Conservation (phyloP, 1,140 invertebrate genomes). For the Drosophila tropicalis region DNA sequence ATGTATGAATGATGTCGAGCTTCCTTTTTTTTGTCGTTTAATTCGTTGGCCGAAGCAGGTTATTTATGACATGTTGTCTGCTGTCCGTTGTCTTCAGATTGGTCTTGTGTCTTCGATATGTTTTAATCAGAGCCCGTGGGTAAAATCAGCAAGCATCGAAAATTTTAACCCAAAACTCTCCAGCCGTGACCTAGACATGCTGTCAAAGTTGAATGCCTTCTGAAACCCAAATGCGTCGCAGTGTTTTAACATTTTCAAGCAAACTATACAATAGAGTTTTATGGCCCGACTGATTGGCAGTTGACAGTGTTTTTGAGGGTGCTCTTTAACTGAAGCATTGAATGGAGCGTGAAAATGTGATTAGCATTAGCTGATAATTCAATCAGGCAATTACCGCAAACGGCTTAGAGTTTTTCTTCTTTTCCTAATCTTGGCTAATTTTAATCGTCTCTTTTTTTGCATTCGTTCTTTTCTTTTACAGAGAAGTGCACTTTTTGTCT, state of each 20-base stretch:
- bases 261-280: slow-evolving; percentile 54
- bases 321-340: slow-evolving; percentile 65
- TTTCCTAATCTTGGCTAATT: not conserved
- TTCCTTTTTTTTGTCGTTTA: slow-evolving; percentile 23
- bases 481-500: slow-evolving; percentile 80
- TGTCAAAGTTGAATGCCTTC: slow-evolving; percentile 79
- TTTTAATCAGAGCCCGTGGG: slow-evolving; percentile 48
- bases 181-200: slow-evolving; percentile 69
- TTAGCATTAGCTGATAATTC: slow-evolving; percentile 70
- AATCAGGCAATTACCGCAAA: slow-evolving; percentile 58
- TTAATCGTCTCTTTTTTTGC: slow-evolving; percentile 15
- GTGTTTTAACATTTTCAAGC: slow-evolving; percentile 55
- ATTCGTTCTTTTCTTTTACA: slow-evolving; percentile 41
- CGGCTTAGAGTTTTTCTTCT: not conserved
- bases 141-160: slow-evolving; percentile 37
- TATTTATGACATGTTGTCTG: slow-evolving; percentile 1
- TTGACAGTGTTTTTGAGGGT: slow-evolving; percentile 41
- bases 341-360: slow-evolving; percentile 59
- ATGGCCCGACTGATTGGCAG: slow-evolving; percentile 30
- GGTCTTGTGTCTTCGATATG: slow-evolving; percentile 47
- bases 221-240: slow-evolving; percentile 15
- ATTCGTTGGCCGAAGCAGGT: slow-evolving; percentile 14
- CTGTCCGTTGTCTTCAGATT: slow-evolving; percentile 12
- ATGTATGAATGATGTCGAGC: slow-evolving; percentile 3
- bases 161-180: slow-evolving; percentile 11